Conservation (phyloP, 1,140 invertebrate genomes). For the Trissolcus basalis region DNA sequence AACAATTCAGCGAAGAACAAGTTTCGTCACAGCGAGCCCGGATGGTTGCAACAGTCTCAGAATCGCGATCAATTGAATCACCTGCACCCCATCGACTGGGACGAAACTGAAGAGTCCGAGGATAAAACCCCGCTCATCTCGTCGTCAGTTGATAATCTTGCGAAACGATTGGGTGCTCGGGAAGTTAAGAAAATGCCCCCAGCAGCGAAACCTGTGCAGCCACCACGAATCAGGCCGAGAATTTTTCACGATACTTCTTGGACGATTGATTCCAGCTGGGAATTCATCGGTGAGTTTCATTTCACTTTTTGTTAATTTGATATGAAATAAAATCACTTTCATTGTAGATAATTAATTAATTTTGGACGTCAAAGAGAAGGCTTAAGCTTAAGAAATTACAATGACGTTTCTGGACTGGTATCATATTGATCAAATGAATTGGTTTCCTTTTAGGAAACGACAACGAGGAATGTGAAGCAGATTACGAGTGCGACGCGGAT, state of each 20-base stretch:
- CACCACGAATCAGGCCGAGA: constrained; percentile 80
- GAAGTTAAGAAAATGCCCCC: constrained; percentile 76
- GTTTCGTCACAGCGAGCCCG: constrained; percentile 81
- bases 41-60: constrained; percentile 77
- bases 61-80: constrained; percentile 65
- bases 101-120: constrained; percentile 74
- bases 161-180: constrained; percentile 73
- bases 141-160: constrained; percentile 82
- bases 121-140: constrained; percentile 77
- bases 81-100: constrained; percentile 79
- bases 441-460: constrained; percentile 70
- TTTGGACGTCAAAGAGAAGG: no score
- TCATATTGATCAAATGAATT: constrained; percentile 31
- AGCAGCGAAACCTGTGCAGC: constrained; percentile 83
- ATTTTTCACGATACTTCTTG: constrained; percentile 83
- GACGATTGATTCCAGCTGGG: constrained; percentile 91
- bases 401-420: no score
- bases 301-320: no score
- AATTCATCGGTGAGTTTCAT: constrained; percentile 89
- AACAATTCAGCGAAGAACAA: constrained; percentile 68
- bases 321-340: no score
- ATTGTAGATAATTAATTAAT: no score
- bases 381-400: no score
- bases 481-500: constrained; percentile 76
- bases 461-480: constrained; percentile 73